Evolutionary conservation across 2,113 vertebrate genomes (phyloP).

Genomic region (Lutjanus erythropterus): DNA sequence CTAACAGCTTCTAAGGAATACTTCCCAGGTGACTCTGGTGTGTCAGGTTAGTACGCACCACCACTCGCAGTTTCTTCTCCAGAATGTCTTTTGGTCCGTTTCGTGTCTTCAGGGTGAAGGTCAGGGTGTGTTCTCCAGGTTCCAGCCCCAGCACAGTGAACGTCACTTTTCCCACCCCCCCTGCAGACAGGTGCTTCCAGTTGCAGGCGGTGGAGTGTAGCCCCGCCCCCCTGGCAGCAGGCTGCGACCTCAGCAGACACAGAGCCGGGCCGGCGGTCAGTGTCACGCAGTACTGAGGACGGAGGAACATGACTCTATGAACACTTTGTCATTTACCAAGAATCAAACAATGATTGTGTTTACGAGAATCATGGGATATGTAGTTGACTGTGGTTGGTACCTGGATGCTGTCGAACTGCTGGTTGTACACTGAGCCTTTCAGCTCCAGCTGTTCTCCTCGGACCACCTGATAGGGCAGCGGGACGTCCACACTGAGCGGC

Average conservation of each 20-base stretch:
- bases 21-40: too few species aligned
- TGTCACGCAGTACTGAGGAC: conserved; percentile 87
- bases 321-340: too few species aligned
- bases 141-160: conserved; percentile 91
- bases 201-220: conserved; percentile 54
- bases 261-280: conserved; percentile 84
- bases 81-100: conserved; percentile 76
- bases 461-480: conserved; percentile 93
- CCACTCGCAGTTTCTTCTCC: conserved; percentile 88
- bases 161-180: conserved; percentile 71
- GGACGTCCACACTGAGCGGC: conserved; percentile 87
- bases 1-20: too few species aligned
- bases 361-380: conserved; percentile 15
- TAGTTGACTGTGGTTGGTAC: conserved; percentile 48
- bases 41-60: too few species aligned
- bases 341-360: not conserved
- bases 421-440: conserved; percentile 92
- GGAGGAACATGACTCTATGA: too few species aligned
- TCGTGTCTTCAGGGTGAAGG: conserved; percentile 84
- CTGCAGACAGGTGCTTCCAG: conserved; percentile 48
- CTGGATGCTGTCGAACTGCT: conserved; percentile 12
- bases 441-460: conserved; percentile 93
- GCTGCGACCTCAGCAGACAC: conserved; percentile 85
- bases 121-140: conserved; percentile 88
- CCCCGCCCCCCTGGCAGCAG: fast-evolving